Conservation (phyloP, 2,797 vertebrate genomes). For the Pteropus rufus region DNA sequence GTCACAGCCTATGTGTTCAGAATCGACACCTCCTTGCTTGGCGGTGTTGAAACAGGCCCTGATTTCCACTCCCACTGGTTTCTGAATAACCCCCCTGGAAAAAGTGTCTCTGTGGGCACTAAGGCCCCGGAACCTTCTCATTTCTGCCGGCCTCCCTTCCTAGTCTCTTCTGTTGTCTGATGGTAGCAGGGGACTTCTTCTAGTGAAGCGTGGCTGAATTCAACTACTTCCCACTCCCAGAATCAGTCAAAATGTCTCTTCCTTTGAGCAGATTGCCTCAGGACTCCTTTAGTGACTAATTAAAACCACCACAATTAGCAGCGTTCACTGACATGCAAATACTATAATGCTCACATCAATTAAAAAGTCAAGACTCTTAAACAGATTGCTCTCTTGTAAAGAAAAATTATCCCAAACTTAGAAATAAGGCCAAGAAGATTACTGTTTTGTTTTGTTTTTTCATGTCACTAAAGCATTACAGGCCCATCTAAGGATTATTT, state of each 20-base stretch:
- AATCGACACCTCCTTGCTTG: neutral
- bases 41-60: neutral
- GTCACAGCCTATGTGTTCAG: neutral
- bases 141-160: neutral
- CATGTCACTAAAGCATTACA: neutral
- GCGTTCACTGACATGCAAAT: neutral
- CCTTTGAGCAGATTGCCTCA: neutral
- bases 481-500: neutral
- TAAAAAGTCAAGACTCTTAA: neutral
- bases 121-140: neutral
- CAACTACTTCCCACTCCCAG: neutral
- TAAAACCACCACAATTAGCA: neutral
- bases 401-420: neutral
- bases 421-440: neutral
- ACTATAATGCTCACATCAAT: neutral
- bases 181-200: neutral
- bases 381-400: neutral
- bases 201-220: neutral
- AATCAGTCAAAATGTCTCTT: neutral
- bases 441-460: neutral
- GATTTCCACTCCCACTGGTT: neutral
- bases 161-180: neutral
- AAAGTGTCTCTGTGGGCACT: neutral
- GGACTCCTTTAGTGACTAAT: neutral
- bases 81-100: neutral